Evolutionary conservation across 2,888 invertebrate genomes (phyloP).

Genomic region (Aquatica leii): DNA sequence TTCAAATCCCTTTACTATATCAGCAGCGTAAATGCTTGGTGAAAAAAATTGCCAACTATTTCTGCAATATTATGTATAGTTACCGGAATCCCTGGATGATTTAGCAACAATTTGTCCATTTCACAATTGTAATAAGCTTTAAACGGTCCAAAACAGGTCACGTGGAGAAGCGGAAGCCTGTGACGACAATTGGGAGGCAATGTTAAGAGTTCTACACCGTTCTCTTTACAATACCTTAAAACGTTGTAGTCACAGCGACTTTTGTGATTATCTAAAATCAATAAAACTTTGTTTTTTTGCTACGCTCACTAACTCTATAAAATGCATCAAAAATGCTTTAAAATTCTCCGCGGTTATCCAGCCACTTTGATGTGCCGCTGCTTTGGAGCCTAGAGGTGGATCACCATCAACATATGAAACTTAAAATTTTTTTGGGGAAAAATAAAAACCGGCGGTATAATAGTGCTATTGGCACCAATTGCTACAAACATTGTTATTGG

Average conservation of each 20-base stretch:
- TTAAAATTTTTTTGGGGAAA: too few relatives aligned
- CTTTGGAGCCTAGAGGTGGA: too few relatives aligned
- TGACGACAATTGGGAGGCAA: not conserved
- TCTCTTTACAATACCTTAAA: not conserved
- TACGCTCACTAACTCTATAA: too few relatives aligned
- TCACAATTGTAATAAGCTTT: conserved; percentile 1
- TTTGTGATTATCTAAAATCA: not conserved
- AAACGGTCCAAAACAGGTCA: conserved; percentile 1
- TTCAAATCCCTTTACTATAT: not conserved
- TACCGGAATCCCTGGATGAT: not conserved
- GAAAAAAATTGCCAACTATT: not conserved
- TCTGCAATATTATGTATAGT: conserved; percentile 2
- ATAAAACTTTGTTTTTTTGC: too few relatives aligned
- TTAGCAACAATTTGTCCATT: not conserved
- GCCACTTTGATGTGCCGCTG: too few relatives aligned
- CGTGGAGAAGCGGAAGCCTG: not conserved
- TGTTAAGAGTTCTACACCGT: not conserved
- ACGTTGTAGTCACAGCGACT: conserved; percentile 1
- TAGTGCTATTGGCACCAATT: too few relatives aligned
- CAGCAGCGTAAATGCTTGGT: not conserved
- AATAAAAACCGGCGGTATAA: not conserved
- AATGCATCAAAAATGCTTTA: too few relatives aligned
- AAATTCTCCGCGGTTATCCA: too few relatives aligned
- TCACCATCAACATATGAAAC: too few relatives aligned
- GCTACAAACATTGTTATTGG: too few relatives aligned